Evolutionary conservation across 2,797 vertebrate species (phyloP).

Genomic region (Mormyrops attenuatus): DNA sequence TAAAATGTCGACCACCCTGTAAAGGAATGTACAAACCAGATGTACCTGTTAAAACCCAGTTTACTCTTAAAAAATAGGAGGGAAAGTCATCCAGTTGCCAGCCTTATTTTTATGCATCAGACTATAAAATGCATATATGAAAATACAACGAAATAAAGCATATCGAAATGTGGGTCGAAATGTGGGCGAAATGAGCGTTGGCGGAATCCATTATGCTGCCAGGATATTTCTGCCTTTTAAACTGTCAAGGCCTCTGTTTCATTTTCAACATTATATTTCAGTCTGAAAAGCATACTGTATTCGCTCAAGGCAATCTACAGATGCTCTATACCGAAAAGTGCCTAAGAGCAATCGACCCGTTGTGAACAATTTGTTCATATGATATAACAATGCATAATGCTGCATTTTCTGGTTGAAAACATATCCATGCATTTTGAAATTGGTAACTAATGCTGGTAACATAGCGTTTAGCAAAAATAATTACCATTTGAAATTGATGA

Average conservation of each 20-base stretch:
- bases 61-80: not conserved
- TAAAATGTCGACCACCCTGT: not conserved
- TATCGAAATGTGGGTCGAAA: not conserved
- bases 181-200: not conserved
- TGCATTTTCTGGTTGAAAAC: not conserved
- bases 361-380: not conserved
- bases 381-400: not conserved
- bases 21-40: not conserved
- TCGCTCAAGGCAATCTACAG: not conserved
- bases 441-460: not conserved
- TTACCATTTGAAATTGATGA: slow-evolving; percentile 21
- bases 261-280: not conserved
- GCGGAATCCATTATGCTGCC: slow-evolving; percentile 1
- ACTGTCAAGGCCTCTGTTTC: not conserved
- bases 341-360: not conserved
- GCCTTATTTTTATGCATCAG: not conserved
- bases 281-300: not conserved
- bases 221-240: not conserved
- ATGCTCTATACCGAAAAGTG: not conserved
- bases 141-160: not conserved
- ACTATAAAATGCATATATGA: not conserved
- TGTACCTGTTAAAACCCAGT: not conserved
- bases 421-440: not conserved
- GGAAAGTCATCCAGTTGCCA: not conserved
- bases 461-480: not conserved